These are phyloP conservation scores for Porites australiensis DNA, from an alignment of 64 coral and sea anemone genomes.

Conservation along the genomic window DNA sequence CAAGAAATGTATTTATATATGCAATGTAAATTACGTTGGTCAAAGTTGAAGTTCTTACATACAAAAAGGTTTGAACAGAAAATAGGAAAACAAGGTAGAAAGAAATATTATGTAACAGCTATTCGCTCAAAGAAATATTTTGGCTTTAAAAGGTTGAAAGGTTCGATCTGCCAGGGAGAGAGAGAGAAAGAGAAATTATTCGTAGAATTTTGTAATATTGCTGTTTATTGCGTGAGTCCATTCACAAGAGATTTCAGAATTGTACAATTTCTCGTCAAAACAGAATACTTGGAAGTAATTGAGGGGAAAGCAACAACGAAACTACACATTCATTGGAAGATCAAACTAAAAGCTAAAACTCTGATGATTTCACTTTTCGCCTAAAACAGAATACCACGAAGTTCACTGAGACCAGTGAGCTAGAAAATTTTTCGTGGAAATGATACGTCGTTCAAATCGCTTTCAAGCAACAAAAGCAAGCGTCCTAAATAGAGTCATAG, in stretches of 20 bases:
- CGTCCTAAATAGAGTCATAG: neutral
- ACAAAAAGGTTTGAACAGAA: too few species aligned
- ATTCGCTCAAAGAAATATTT: neutral
- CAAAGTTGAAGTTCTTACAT: too few species aligned
- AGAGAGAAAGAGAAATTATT: neutral
- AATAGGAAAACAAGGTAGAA: neutral
- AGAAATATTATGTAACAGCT: neutral
- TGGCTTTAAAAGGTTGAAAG: neutral
- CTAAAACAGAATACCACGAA: constrained; percentile 17
- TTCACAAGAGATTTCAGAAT: neutral
- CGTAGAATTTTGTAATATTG: neutral
- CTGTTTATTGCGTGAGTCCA: neutral
- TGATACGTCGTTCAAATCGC: neutral
- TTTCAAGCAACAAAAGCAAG: neutral
- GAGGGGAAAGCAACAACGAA: neutral
- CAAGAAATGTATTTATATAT: neutral
- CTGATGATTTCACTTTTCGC: neutral
- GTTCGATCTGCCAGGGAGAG: neutral
- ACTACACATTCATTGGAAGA: neutral
- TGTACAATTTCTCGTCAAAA: neutral
- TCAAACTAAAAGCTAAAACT: neutral
- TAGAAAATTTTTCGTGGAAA: constrained; percentile 17
- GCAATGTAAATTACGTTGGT: neutral
- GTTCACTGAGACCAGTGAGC: neutral
- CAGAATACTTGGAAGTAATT: neutral